phyloP scores from a whole-genome alignment of 2,113 vertebrate species.

The Cepphus grylle region DNA sequence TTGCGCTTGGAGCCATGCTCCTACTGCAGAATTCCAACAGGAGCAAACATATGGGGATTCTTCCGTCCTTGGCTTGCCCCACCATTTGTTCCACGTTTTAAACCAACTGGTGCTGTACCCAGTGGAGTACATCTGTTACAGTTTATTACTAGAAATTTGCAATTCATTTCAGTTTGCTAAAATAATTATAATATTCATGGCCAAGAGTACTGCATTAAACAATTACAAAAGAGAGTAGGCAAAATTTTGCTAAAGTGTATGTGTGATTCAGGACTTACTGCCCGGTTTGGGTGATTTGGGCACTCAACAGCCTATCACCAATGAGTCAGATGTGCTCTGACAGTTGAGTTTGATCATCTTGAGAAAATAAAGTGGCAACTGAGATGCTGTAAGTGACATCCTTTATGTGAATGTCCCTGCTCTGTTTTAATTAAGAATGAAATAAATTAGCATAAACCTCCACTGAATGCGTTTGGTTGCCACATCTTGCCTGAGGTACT shows the following conservation, averaged over 20 bases:
- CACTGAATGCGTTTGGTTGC: slow-evolving; percentile 1
- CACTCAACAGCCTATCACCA: background rate
- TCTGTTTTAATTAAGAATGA: slow-evolving; percentile 36
- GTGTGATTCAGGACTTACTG: background rate
- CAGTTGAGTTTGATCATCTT: background rate
- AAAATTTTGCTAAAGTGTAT: background rate
- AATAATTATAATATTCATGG: slow-evolving; percentile 62
- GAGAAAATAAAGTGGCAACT: slow-evolving; percentile 19
- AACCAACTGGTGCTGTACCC: slow-evolving; percentile 66
- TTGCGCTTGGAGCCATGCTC: slow-evolving; percentile 43
- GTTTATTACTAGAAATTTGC: slow-evolving; percentile 65
- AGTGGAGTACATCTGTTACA: slow-evolving; percentile 70
- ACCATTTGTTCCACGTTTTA: slow-evolving; percentile 56
- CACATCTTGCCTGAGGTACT: background rate
- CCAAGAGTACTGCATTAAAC: slow-evolving; percentile 34
- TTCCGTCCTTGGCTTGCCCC: slow-evolving; percentile 65
- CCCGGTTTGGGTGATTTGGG: background rate
- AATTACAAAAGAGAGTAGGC: slow-evolving; percentile 28
- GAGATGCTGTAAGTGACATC: slow-evolving; percentile 10
- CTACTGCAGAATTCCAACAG: slow-evolving; percentile 60
- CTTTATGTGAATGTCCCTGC: background rate
- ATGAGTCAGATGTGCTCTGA: background rate
- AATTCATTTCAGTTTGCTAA: slow-evolving; percentile 61
- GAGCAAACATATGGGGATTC: slow-evolving; percentile 65
- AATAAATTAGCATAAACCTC: slow-evolving; percentile 20